Evolutionary conservation across 2,113 vertebrate genomes (phyloP), one percentile per base, ranked within the genome.

Genomic region (Rhizomys pruinosus): DNA sequence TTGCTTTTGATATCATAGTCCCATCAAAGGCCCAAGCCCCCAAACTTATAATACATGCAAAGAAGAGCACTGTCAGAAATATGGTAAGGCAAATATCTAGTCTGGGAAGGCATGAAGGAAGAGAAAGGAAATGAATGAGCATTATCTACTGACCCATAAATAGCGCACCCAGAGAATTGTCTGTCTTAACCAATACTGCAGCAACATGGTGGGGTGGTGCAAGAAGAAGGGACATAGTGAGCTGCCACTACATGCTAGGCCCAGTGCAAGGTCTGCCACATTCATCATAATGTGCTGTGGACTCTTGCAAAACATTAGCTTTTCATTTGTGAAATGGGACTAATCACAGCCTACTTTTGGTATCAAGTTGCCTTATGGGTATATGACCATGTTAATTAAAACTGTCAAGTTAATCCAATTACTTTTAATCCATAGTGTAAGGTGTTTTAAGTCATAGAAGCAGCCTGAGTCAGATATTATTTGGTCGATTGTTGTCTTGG

Each of bases 301-400:
- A 66, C 37, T 23, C n/a, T 29, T 19, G 13, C 78, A 63, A 66
- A 61, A 55, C 15, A 23, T 78, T 52, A 55, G 52, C 44, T 72
- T 80, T 71, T 94, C 42, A 57, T 42, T 52, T 84, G 34, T 80
- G 72, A 87, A 90, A n/a, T 44, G 4, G 64, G 52, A 96, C 4
- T 22, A 44, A 9, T 64, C 27, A 82, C 22, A 7, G n/a, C 32
- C 82, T 19, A 39, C 39, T 5, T 47, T 19, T 34, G 29, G 61
- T 19, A 66, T 66, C 80, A 84, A 13, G 66, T 13, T 66, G 39
- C 19, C 39, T 63, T 64, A 32, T 32, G 64, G 20, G 12, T 20
- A 59, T 47, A 34, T 44, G 7, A 37, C 39, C 6, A 34, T 22
- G 34, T 34, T 44, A 66, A 82, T 47, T 9, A 19, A 84, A 78